phyloP scores from a whole-genome alignment of 2,113 vertebrate species.

The Lethenteron reissneri region DNA sequence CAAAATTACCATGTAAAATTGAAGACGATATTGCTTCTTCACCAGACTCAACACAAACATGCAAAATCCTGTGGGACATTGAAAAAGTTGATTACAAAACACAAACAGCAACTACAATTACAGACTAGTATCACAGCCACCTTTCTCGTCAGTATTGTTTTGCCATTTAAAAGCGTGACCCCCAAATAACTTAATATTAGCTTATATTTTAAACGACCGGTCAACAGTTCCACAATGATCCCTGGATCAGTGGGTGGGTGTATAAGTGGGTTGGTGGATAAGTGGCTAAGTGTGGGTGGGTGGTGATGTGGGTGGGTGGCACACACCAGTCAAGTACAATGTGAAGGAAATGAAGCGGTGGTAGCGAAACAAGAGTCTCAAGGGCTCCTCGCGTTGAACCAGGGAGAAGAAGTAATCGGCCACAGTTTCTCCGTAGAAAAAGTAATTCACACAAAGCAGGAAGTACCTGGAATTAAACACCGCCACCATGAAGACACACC shows the following conservation, averaged over 20 bases:
- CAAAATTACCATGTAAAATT: constrained; percentile 88
- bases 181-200: too few relatives aligned
- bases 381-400: constrained; percentile 81
- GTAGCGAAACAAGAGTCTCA: constrained; percentile 92
- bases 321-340: constrained; percentile 69
- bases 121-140: not conserved
- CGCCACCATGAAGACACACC: too few relatives aligned
- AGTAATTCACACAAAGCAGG: constrained; percentile 89
- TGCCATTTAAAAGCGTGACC: too few relatives aligned
- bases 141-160: too few relatives aligned
- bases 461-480: constrained; percentile 48
- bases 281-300: too few relatives aligned
- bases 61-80: constrained; percentile 47
- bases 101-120: constrained; percentile 2
- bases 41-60: constrained; percentile 97
- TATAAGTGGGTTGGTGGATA: too few relatives aligned
- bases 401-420: constrained; percentile 91
- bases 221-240: too few relatives aligned
- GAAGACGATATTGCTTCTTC: constrained; percentile 94
- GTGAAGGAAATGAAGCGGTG: constrained; percentile 94
- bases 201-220: too few relatives aligned
- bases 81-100: not conserved
- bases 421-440: constrained; percentile 90
- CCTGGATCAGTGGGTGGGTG: too few relatives aligned
- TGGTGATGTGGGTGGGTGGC: too few relatives aligned